Conservation (phyloP, 2,113 vertebrate genomes). For the Pelecanus crispus region DNA sequence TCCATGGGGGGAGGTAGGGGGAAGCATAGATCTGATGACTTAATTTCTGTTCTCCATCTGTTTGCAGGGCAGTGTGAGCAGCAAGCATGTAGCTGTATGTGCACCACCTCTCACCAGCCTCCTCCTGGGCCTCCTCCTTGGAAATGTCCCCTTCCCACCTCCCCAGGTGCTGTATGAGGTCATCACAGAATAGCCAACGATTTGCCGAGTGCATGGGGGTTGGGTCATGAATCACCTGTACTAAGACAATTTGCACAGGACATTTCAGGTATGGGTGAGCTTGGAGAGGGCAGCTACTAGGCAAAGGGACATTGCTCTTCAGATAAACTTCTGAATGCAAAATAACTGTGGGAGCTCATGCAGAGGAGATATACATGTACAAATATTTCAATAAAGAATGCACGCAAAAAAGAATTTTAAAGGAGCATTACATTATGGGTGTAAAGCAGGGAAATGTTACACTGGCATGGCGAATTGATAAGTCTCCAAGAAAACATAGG, state of each 20-base stretch:
- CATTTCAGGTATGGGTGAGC: neutral
- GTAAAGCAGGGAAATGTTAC: neutral
- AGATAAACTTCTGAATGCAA: neutral
- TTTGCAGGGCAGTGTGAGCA: neutral
- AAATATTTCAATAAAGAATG: neutral
- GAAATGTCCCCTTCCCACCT: neutral
- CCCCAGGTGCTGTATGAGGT: neutral
- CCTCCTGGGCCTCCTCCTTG: neutral
- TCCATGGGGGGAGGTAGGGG: too few species aligned
- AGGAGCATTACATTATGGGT: neutral
- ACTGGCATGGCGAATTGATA: neutral
- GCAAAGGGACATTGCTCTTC: neutral
- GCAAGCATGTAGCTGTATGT: neutral
- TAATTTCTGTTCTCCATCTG: neutral
- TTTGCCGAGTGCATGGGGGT: neutral
- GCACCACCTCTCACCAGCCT: neutral
- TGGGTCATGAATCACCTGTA: neutral
- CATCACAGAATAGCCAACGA: neutral
- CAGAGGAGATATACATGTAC: fast-evolving
- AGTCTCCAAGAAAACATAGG: neutral
- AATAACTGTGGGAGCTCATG: neutral
- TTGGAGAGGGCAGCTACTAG: neutral
- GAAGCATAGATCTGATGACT: neutral
- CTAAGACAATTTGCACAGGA: neutral
- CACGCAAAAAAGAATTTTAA: neutral